A percentile compares a stretch with the other conserved stretches of the same genome.
phyloP scores from a whole-genome alignment of 2,113 vertebrate species.

The Notiomystis cincta region DNA sequence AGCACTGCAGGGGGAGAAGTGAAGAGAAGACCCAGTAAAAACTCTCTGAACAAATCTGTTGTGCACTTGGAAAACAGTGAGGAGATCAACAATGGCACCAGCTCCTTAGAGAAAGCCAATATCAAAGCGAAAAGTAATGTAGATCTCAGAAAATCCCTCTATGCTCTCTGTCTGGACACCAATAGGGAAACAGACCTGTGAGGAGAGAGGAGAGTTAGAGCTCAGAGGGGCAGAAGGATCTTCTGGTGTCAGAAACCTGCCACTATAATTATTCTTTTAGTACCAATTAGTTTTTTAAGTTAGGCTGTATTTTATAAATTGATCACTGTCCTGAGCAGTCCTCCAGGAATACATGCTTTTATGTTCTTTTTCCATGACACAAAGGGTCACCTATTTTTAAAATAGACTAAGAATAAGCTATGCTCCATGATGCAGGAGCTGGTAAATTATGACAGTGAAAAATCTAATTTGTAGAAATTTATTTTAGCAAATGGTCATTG shows the following conservation, averaged over 20 bases:
- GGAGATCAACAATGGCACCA: slow-evolving; percentile 55
- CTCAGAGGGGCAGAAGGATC: not conserved
- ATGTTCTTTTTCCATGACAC: slow-evolving; percentile 57
- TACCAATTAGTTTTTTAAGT: slow-evolving; percentile 50
- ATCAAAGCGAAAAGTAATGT: slow-evolving; percentile 87
- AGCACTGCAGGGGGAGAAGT: slow-evolving; percentile 61
- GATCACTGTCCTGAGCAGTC: slow-evolving; percentile 7
- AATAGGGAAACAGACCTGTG: slow-evolving; percentile 89
- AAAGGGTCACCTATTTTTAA: slow-evolving; percentile 75
- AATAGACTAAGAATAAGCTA: slow-evolving; percentile 69
- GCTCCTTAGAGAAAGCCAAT: slow-evolving; percentile 79
- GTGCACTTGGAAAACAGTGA: slow-evolving; percentile 78
- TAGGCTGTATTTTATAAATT: slow-evolving; percentile 41
- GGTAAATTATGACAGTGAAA: slow-evolving; percentile 48
- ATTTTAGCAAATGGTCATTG: slow-evolving; percentile 55
- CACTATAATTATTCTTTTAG: not conserved
- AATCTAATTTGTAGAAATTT: slow-evolving; percentile 52
- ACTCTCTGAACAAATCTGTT: slow-evolving; percentile 76
- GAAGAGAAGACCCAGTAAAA: slow-evolving; percentile 76
- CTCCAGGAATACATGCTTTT: slow-evolving; percentile 44
- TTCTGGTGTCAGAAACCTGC: not conserved
- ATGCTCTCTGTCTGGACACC: slow-evolving; percentile 89
- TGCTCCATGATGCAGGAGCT: slow-evolving; percentile 67
- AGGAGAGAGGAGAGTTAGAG: not conserved
- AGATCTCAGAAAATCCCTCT: slow-evolving; percentile 88